Conservation (phyloP, 2,113 vertebrate species). For the Phoenicopterus ruber region DNA sequence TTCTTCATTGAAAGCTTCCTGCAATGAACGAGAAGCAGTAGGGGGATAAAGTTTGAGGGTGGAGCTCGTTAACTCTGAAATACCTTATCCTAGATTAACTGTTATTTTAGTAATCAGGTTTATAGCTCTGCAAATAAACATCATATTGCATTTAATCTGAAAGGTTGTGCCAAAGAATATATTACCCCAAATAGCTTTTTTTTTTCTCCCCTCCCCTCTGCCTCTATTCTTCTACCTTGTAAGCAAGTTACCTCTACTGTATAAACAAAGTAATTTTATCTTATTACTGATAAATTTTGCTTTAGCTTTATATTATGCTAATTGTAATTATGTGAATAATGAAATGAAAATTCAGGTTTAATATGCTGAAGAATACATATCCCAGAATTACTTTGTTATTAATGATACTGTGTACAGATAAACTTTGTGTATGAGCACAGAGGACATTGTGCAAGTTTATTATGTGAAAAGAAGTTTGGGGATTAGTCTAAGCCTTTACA, state of each 20-base stretch:
- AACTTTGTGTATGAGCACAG: background rate
- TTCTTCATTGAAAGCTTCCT: background rate
- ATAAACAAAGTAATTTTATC: background rate
- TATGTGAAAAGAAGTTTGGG: background rate
- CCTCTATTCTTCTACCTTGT: background rate
- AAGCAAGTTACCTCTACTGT: background rate
- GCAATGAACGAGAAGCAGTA: background rate
- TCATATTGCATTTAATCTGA: background rate
- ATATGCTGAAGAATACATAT: background rate
- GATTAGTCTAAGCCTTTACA: background rate
- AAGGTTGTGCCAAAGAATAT: background rate
- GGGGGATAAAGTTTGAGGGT: background rate
- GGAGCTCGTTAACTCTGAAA: background rate
- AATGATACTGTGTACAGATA: background rate
- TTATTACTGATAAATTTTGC: background rate
- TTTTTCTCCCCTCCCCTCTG: background rate
- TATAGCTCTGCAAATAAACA: constrained; percentile 1
- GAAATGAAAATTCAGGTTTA: background rate
- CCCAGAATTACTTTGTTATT: background rate
- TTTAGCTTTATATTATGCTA: background rate
- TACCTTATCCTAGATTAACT: constrained; percentile 32
- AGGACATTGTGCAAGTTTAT: background rate
- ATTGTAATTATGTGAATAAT: background rate
- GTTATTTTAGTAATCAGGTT: constrained; percentile 23
- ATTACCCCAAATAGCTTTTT: background rate